These are phyloP conservation scores for Otolemur garnettii DNA, from an alignment of 2,113 vertebrate species.

Conservation along the genomic window DNA sequence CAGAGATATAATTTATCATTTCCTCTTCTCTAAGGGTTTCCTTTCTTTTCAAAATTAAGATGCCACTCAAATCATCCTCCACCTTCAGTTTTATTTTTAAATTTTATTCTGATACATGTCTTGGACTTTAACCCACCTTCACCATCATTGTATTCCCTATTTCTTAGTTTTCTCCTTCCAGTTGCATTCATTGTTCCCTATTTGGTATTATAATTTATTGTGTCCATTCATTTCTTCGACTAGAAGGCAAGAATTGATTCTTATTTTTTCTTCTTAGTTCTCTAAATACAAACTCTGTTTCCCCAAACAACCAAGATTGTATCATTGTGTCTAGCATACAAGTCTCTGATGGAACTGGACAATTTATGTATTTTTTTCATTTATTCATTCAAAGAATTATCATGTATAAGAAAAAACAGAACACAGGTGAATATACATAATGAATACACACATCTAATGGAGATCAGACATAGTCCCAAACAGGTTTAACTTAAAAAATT, in stretches of 20 bases:
- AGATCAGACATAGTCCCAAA: background rate
- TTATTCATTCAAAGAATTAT: constrained; percentile 16
- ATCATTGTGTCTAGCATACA: background rate
- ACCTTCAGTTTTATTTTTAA: background rate
- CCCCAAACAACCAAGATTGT: background rate
- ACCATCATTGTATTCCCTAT: background rate
- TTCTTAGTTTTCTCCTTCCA: background rate
- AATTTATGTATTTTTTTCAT: background rate
- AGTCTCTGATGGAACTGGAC: background rate
- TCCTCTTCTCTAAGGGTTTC: background rate
- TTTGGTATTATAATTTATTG: background rate
- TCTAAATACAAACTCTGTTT: background rate
- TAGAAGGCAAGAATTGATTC: background rate
- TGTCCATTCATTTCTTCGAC: background rate
- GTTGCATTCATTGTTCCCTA: background rate
- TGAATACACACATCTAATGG: background rate
- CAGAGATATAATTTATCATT: background rate
- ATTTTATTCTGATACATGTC: background rate
- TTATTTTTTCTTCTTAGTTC: background rate
- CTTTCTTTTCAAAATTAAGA: background rate
- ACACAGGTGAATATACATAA: background rate
- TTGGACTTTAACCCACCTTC: background rate
- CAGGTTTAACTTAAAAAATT: background rate
- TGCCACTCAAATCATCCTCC: background rate
- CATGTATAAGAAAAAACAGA: background rate